These are phyloP conservation scores for Bucco capensis DNA, from an alignment of 2,113 vertebrate species.

Conservation along the genomic window DNA sequence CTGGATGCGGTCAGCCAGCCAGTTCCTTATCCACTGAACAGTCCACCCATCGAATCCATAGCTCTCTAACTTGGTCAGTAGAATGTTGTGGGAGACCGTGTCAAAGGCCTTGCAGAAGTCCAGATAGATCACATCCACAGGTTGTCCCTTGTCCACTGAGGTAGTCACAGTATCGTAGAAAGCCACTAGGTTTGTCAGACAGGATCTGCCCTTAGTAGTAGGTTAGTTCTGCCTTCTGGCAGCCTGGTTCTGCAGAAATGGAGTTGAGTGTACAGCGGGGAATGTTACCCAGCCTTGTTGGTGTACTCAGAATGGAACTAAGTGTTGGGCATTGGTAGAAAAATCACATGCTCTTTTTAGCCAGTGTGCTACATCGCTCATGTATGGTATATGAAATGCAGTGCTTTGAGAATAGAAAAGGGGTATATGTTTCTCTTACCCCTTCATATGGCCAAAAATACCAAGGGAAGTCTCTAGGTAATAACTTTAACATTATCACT, in stretches of 20 bases:
- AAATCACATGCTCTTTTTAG: background rate
- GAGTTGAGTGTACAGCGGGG: background rate
- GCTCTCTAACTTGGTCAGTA: too few species aligned
- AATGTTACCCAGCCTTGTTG: background rate
- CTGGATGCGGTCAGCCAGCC: too few species aligned
- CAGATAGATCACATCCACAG: too few species aligned
- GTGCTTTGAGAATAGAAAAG: background rate
- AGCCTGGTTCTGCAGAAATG: background rate
- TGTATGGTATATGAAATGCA: background rate
- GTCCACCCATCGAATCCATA: too few species aligned
- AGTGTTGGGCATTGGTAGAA: background rate
- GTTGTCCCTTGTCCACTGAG: too few species aligned
- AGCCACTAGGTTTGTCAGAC: too few species aligned
- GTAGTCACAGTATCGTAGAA: too few species aligned
- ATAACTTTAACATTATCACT: background rate
- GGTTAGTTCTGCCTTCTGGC: too few species aligned
- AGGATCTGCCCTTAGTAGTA: too few species aligned
- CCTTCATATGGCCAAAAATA: background rate
- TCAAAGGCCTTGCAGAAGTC: too few species aligned
- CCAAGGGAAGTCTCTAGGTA: background rate
- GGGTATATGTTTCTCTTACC: background rate
- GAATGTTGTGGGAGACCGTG: too few species aligned
- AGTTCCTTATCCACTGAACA: too few species aligned
- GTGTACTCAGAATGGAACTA: background rate
- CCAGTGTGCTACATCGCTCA: background rate